Evolutionary conservation across 2,888 invertebrate species (phyloP), one percentile per base, ranked within the genome.

Genomic region (Epinotia demarniana): DNA sequence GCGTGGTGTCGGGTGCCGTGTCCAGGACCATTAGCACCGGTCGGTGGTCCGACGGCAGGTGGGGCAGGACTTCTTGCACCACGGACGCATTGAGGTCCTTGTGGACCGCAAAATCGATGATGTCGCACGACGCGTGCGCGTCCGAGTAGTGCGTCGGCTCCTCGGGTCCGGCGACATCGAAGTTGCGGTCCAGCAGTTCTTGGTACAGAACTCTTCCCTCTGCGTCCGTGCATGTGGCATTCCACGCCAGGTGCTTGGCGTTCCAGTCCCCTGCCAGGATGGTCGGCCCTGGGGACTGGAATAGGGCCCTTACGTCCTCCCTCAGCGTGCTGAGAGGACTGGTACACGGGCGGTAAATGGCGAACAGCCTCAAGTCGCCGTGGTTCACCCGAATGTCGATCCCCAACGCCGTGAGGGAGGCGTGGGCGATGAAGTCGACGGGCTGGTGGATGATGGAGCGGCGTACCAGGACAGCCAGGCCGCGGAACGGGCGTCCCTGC

Each of bases 361-460:
- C 11, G 4, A 11, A 33, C 1, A 61, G 33, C 3, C 39, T 3
- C 11, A 61, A 39, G n/a, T 61, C 61, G 0, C 18, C 39, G 0
- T 23, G 0, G 19, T 4, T 6, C 3, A 61, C 49, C 5, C 43
- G 0, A 0, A 61, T 27, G 69, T 70, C 69, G 27, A 70, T 49
- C 18, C 69, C 69, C n/a, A 70, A 49, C 43, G 49, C 27, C 18
- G 9, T 11, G 16, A 70, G 6, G n/a, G 69, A 46, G 69, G 18
- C 23, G 8, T 18, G 8, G 23, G 46, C 16, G 8, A n/a, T 12
- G 46, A 19, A 23, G 23, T 69, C 69, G 46, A 69, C 60, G 0
- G 49, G 46, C 61, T 70, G 70, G 49, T 70, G 70, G 18, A 70
- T 12, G 11, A 70, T 23, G 61, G 49, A 3, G 18, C 70, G 27